phyloP scores from a whole-genome alignment of 2,888 invertebrate species.

The Caenorhabditis wallacei region DNA sequence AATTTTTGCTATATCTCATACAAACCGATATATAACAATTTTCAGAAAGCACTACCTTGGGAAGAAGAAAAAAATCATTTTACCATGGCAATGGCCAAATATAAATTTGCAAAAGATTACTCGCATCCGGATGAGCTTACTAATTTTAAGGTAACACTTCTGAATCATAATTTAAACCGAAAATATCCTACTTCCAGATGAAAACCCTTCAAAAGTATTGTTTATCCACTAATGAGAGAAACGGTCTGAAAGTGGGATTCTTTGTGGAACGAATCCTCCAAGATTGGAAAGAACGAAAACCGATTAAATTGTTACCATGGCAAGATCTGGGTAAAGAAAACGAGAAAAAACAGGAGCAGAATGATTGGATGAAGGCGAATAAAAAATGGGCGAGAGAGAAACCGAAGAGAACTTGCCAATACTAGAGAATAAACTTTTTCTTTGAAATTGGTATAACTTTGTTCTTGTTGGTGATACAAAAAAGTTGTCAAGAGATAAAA shows the following conservation, averaged over 20 bases:
- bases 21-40: too few relatives aligned
- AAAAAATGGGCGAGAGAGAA: too few relatives aligned
- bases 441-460: too few relatives aligned
- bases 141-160: background rate
- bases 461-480: too few relatives aligned
- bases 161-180: too few relatives aligned
- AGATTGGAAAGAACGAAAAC: conserved; percentile 3
- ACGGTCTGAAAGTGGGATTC: conserved; percentile 21
- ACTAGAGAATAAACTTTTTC: too few relatives aligned
- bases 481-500: too few relatives aligned
- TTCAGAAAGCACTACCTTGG: conserved; percentile 38
- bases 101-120: conserved; percentile 15
- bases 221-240: conserved; percentile 2
- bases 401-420: too few relatives aligned
- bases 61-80: conserved; percentile 3
- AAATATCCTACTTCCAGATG: conserved; percentile 23
- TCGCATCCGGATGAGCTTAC: background rate
- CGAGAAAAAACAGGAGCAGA: background rate
- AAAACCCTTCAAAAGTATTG: conserved; percentile 14
- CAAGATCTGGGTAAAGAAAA: background rate
- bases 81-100: conserved; percentile 18
- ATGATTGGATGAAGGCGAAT: background rate
- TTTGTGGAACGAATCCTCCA: conserved; percentile 15
- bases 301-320: background rate
- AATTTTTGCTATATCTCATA: too few relatives aligned